Base-by-base conservation (phyloP, 2,113 vertebrate genomes). In the Ifrita kowaldi region DNA sequence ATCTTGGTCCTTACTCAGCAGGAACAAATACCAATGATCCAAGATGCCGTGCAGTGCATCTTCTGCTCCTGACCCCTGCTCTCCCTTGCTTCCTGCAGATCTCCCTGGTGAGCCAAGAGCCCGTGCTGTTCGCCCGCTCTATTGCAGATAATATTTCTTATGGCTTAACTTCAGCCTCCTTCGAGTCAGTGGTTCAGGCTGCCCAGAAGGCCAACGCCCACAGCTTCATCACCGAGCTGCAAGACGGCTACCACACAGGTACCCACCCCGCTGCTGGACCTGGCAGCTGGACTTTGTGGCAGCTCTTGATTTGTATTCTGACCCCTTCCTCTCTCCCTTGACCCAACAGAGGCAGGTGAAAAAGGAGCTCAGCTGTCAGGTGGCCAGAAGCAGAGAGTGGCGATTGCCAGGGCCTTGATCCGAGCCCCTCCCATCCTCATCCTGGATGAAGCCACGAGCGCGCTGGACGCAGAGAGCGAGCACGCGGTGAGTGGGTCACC, bases 351-450 rank as follows among this genome's bases (percentile, higher is more conserved):
- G 96, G 99, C 99, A 0, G 99, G 99, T 26, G 99, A 99, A 85
- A 99, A 99, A 91, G 99, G 99, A 21, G 97, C 99, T 33, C 99
- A 99, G 97, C 94, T 99, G 33, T 99, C 99, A 0, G 99, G 99
- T 1, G 99, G 99, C 16, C 99, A 99, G 98, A 99, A 99, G 95
- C 99, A 99, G 93, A 98, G 99, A 39, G 99, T 99, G 71, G 99
- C 99, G 32, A 98, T 99, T 52, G 99, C 99, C 22, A 98, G 99
- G 84, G 99, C 99, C 44, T 97, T 99, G 84, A 98, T 99, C 90
- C 98, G 99, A 81, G 88, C 98, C 17, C 99, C 99, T 11, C 98
- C 97, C 0, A 98, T 99, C 90, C 98, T 99, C 8, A 98, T 99
- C 91, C 97, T 99, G 98, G 99, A 99, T 1, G 99, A 99, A 96